Evolutionary conservation across 2,888 invertebrate genomes (phyloP).

Genomic region (Rhopalosiphum nymphaeae): DNA sequence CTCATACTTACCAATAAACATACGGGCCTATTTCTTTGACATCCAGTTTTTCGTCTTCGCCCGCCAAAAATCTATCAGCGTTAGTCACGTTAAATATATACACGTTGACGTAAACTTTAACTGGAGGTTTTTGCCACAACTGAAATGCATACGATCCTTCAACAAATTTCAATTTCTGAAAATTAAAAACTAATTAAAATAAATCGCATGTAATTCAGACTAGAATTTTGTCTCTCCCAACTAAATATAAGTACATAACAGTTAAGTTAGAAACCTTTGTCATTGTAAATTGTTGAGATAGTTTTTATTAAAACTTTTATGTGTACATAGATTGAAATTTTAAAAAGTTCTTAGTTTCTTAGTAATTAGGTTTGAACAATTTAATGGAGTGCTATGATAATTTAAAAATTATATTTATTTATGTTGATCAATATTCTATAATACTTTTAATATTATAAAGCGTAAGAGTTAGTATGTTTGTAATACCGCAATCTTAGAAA

Average conservation of each 20-base stretch:
- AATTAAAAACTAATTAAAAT: too few species aligned
- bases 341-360: not conserved
- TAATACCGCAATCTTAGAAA: not conserved
- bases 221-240: too few species aligned
- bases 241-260: too few species aligned
- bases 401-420: not conserved
- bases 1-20: constrained; percentile 80
- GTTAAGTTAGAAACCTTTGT: not conserved
- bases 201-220: too few species aligned
- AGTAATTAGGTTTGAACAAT: not conserved
- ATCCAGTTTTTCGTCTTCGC: constrained; percentile 77
- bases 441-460: not conserved
- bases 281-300: not conserved
- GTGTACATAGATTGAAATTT: not conserved
- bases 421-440: not conserved
- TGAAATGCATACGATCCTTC: constrained; percentile 75
- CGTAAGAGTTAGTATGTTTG: not conserved
- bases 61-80: constrained; percentile 76
- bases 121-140: constrained; percentile 78
- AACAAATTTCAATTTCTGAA: constrained; percentile 73
- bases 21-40: constrained; percentile 84
- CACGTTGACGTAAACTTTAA: constrained; percentile 77
- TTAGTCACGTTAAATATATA: constrained; percentile 87
- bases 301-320: not conserved
- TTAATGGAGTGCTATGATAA: not conserved